Base-by-base conservation (phyloP, 2,888 invertebrate species). In the Campoletis raptor region DNA sequence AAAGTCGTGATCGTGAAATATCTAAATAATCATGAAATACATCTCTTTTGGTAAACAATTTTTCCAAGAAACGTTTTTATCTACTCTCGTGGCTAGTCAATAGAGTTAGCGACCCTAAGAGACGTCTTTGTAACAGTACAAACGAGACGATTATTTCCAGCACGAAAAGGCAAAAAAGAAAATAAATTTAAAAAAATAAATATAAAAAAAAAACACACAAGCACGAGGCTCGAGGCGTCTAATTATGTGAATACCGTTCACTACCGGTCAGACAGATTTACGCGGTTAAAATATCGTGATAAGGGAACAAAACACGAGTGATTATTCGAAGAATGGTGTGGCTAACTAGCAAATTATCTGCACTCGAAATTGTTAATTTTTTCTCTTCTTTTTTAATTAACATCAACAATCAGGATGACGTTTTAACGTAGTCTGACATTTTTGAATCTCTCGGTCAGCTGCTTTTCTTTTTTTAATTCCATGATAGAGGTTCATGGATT, bases 71-170 rank as follows among this genome's bases (percentile, higher is more conserved):
- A 24, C 18, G 37, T 74, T 74, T 57, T 74, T 42, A 40, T 57
- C 42, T 15, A 61, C 30, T 67, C 2, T 45, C 54, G 12, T n/a
- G 73, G 45, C 57, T 40, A 37, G 45, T 42, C 72, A 67, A 69
- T 67, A 30, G 21, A 52, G 81, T 80, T 83, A 72, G 67, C 74
- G 81, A 81, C 69, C 85, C 77, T 67, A 10, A 61, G 61, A 52
- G 79, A 83, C 82, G 87, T 83, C 83, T 69, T 67, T 18, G 87
- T 93, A 93, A 93, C 92, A 92, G 92, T 93, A 92, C 90, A 67
- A 54, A 79, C 52, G 52, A 86, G 87, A 83, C 85, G 88, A 92
- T 93, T 92, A 93, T 92, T 93, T 93, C 92, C 83, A 90, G 90
- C 88, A 92, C 88, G 89, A 85, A 89, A 88, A 89, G 89, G 88